Percentiles rank a stretch among this genome's conserved stretches.
Evolutionary conservation across 2,888 invertebrate genomes (phyloP).

Genomic region (Coenonympha arcania): DNA sequence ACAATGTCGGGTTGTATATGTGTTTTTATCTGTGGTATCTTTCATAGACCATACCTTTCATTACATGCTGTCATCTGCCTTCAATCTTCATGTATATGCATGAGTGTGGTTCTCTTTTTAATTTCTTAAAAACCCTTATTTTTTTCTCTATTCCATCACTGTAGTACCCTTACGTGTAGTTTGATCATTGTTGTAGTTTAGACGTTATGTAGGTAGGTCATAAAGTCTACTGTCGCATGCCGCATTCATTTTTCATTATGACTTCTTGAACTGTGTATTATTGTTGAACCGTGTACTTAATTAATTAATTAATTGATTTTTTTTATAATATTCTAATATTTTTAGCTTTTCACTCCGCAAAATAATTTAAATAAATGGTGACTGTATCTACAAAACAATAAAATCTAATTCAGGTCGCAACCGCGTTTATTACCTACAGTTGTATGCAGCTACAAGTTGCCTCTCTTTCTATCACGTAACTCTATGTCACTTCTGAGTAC

Average conservation of each 20-base stretch:
- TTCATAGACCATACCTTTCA: constrained; percentile 34
- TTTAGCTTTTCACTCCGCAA: no score
- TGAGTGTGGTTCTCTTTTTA: constrained; percentile 66
- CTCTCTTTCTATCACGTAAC: no score
- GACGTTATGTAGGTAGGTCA: constrained; percentile 5
- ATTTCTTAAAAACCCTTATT: constrained; percentile 29
- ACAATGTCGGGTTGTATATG: constrained; percentile 66
- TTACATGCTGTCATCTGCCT: constrained; percentile 25
- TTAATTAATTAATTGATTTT: no score
- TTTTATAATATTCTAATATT: no score
- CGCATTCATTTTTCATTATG: constrained; percentile 2
- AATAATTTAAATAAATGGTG: no score
- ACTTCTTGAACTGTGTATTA: neutral
- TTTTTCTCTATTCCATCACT: constrained; percentile 32
- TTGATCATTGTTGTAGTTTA: constrained; percentile 20
- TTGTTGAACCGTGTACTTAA: no score
- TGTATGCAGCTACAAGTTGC: no score
- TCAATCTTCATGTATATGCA: constrained; percentile 62
- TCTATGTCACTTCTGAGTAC: no score
- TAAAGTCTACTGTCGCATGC: constrained; percentile 19
- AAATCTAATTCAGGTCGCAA: no score
- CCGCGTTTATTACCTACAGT: no score
- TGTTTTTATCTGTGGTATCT: constrained; percentile 41
- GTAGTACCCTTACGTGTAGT: constrained; percentile 33
- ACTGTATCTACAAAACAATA: no score